Evolutionary conservation across 2,888 invertebrate species (phyloP), one percentile per base, ranked within the genome.

Genomic region (Spicauda simplicius): DNA sequence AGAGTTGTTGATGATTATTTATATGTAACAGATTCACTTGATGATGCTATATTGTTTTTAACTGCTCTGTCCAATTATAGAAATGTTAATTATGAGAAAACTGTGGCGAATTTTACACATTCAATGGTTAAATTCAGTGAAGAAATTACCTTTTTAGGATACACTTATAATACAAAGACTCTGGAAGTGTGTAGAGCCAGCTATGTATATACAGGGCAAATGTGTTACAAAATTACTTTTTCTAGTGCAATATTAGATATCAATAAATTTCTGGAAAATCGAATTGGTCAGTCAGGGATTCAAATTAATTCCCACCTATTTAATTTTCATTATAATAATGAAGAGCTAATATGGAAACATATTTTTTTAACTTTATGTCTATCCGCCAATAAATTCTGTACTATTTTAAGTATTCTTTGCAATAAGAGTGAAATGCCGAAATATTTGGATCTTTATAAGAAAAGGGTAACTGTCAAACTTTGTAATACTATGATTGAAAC

Each of bases 1-100:
- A 80, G 93, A 80, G 84, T 90, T 70, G 93, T 93, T 5, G 93
- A 94, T 78, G 93, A 94, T 74, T 94, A 93, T 74, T 79, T 94
- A 50, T 93, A 89, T 71, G 80, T 94, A 0, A 92, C 92, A 48
- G 85, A 91, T 50, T 84, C 87, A n/a, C 72, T 90, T 63, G 73
- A 84, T 10, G 85, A 87, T 73, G 92, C 91, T 8, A 70, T 78
- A 64, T 72, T 69, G 11, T 93, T 93, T 81, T 76, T 93, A 45
- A 73, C 82, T 48, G 80, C 88, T 14, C 75, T 93, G 45, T 78
- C 84, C 20, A 86, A 84, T 71, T 90, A 89, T 68, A 86, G 81
- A 70, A 93, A 91, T 80, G 86, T 93, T 0, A 93, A 93, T 72
- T 84, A 86, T 72, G 75, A 77, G 0, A 93, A 93, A 80, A 93